These are phyloP conservation scores for Phaetusa simplex DNA, from an alignment of 2,113 vertebrate genomes.

Conservation along the genomic window DNA sequence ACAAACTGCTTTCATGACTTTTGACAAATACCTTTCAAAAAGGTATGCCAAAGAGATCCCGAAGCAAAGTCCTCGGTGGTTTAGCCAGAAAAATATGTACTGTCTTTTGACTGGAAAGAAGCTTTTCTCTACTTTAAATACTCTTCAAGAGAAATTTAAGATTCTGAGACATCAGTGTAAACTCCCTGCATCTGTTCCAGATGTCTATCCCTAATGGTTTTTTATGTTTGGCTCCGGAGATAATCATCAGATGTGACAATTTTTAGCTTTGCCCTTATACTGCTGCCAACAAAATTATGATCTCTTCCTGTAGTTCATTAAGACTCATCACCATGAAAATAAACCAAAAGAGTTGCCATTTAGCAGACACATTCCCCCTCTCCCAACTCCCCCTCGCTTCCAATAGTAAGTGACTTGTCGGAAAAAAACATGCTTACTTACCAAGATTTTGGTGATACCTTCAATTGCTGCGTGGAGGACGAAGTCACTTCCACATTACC, in stretches of 20 bases:
- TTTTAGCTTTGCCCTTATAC: constrained; percentile 24
- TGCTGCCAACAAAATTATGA: constrained; percentile 11
- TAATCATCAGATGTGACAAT: constrained; percentile 1
- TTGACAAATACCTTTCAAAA: neutral
- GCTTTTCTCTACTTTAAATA: neutral
- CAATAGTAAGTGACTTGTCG: neutral
- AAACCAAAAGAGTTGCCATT: neutral
- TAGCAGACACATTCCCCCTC: neutral
- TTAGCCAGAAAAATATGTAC: neutral
- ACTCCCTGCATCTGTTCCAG: constrained; percentile 9
- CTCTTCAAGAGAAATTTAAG: neutral
- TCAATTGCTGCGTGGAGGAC: neutral
- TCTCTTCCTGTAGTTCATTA: constrained; percentile 16
- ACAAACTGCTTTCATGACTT: neutral
- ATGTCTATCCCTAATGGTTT: neutral
- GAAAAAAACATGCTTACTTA: neutral
- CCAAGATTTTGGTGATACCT: neutral
- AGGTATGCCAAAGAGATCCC: neutral
- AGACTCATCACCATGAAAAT: neutral
- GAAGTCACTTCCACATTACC: neutral
- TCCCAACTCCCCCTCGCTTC: neutral
- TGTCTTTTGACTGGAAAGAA: neutral
- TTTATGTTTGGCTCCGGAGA: neutral
- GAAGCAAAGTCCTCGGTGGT: neutral
- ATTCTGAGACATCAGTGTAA: neutral